Evolutionary conservation across 2,888 invertebrate species (phyloP).

Genomic region (Steinernema hermaphroditum): DNA sequence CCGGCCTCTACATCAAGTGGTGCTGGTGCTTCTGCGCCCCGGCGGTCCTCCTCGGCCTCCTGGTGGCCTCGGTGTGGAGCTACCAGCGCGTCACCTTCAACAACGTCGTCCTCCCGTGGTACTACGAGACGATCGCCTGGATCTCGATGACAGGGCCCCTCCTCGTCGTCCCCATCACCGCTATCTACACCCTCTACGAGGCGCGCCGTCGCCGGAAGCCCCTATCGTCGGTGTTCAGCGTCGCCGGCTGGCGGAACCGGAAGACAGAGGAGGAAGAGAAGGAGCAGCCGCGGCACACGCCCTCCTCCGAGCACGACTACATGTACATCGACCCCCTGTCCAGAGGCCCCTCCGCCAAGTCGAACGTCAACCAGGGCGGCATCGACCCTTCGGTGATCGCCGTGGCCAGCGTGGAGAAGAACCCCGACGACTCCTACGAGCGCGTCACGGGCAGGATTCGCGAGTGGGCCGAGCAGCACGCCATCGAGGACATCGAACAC

Average conservation of each 20-base stretch:
- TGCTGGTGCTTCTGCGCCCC: conserved; percentile 60
- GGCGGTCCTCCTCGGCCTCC: conserved; percentile 49
- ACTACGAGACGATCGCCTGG: conserved; percentile 62
- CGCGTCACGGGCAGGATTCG: conserved; percentile 36
- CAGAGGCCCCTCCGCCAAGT: conserved; percentile 59
- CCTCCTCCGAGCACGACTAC: conserved; percentile 37
- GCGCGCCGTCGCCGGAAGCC: conserved; percentile 45
- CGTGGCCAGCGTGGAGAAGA: neutral
- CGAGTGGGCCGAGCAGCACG: conserved; percentile 39
- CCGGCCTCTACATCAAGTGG: conserved; percentile 60
- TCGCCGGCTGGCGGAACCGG: conserved; percentile 46
- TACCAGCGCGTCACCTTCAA: conserved; percentile 52
- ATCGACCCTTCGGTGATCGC: conserved; percentile 37
- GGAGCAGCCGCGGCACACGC: conserved; percentile 42
- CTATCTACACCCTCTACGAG: conserved; percentile 51
- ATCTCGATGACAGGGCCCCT: conserved; percentile 58
- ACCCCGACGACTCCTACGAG: conserved; percentile 40
- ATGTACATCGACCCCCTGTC: conserved; percentile 63
- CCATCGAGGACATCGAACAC: conserved; percentile 31
- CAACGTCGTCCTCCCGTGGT: conserved; percentile 42
- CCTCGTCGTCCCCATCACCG: conserved; percentile 54
- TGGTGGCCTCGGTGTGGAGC: conserved; percentile 46
- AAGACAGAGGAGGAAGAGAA: conserved; percentile 38
- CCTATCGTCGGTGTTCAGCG: conserved; percentile 42
- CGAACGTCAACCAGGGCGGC: conserved; percentile 29